Base-by-base conservation (phyloP, 2,888 invertebrate genomes). In the Leptinotarsa haldemani region DNA sequence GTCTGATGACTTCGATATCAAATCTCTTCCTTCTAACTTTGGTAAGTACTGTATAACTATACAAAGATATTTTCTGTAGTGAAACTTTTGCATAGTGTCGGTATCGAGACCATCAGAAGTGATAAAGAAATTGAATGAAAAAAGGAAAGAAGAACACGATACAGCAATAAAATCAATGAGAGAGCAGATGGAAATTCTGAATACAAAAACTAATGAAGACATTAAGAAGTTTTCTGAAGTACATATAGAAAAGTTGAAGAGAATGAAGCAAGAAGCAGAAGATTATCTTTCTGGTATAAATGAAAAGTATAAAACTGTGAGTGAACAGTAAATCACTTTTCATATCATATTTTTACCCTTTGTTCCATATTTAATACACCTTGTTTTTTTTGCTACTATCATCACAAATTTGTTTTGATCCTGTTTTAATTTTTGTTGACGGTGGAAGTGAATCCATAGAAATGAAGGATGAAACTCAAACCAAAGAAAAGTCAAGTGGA, bases 201-300 rank as follows among this genome's bases (percentile, higher is more conserved):
- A 83, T 68, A 25, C 70, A 15, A 79, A 82, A 65, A 74, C 82
- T 7, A 82, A 83, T 71, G 74, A 75, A 20, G 72, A 81, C 66
- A 80, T 84, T 22, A 74, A 79, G 70, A 25, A 73, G 25, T 69
- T 77, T 75, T 76, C 82, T 1, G 79, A 80, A 52, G 61, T 69
- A 46, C 61, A 80, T 3, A 79, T 79, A 46, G 40, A 67, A n/a
- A 73, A 75, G 9, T 69, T 80, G 46, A 18, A 66, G 3, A 68
- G 75, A 18, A n/a, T 77, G 15, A 76, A 74, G 70, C 64, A 73
- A 9, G 72, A 77, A 22, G 77, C 80, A 9, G 77, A 81, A n/a
- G n/a, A 4, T 7, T 25, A 30, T 61, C 40, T 61, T n/a, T 9
- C 9, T 15, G n/a, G n/a, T 61, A 9, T 61, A 3, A 61, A 40